Percentiles rank a stretch among this genome's conserved stretches.
Evolutionary conservation across 2,797 vertebrate genomes (phyloP).

Genomic region (Amphiprion clarkii): DNA sequence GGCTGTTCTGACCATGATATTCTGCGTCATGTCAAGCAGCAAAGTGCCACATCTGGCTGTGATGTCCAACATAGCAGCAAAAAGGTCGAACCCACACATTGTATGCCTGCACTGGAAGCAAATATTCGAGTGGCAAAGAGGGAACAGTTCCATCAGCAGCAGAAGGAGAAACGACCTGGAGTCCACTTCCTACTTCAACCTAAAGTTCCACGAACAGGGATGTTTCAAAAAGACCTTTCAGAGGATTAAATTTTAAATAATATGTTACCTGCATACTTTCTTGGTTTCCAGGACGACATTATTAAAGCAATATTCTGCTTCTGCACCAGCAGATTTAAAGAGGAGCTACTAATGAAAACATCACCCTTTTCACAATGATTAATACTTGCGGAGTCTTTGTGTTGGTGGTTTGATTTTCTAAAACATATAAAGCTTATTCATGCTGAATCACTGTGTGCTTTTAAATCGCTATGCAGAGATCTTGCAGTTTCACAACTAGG

Average conservation of each 20-base stretch:
- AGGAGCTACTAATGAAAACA: background rate
- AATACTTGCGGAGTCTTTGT: conserved; percentile 10
- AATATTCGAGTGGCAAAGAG: too few relatives aligned
- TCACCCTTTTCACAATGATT: background rate
- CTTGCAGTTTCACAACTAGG: background rate
- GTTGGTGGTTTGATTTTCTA: conserved; percentile 7
- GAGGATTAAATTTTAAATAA: background rate
- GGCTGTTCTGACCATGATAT: background rate
- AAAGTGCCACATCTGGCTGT: background rate
- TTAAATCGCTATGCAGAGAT: background rate
- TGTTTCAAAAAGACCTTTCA: too few relatives aligned
- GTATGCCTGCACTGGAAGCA: too few relatives aligned
- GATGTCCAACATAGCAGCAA: conserved; percentile 1
- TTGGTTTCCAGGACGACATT: conserved; percentile 28
- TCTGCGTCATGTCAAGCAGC: background rate
- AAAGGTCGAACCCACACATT: too few relatives aligned
- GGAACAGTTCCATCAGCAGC: too few relatives aligned
- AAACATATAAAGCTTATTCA: background rate
- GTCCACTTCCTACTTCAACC: too few relatives aligned
- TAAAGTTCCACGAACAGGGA: too few relatives aligned
- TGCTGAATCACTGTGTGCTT: background rate
- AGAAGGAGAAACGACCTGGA: too few relatives aligned
- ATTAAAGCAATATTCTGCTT: conserved; percentile 28
- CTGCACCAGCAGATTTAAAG: conserved; percentile 10
- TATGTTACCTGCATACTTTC: conserved; percentile 14